Evolutionary conservation across 1,140 invertebrate species (phyloP).

Genomic region (Drosophila pandora): DNA sequence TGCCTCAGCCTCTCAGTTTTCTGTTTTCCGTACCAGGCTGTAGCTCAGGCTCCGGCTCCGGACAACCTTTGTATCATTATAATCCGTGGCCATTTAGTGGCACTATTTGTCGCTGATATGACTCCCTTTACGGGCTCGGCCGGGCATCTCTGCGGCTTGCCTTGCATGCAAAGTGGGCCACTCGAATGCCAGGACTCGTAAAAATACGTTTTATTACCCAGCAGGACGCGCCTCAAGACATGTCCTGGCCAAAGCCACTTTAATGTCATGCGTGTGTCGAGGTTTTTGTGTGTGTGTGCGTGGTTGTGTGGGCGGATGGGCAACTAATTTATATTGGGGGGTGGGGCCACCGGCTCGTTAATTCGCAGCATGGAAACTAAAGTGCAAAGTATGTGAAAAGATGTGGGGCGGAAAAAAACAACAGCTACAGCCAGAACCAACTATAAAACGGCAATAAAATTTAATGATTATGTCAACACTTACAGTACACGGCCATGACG

Average conservation of each 20-base stretch:
- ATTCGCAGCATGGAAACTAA: constrained; percentile 79
- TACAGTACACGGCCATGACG: constrained; percentile 63
- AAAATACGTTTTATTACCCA: constrained; percentile 80
- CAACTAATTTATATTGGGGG: constrained; percentile 73
- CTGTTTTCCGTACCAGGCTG: background rate
- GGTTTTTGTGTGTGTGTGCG: background rate
- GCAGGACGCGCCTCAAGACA: constrained; percentile 72
- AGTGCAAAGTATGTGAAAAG: constrained; percentile 68
- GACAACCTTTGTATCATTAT: constrained; percentile 67
- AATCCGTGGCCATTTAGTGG: constrained; percentile 80
- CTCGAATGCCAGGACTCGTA: constrained; percentile 70
- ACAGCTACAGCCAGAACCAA: constrained; percentile 29
- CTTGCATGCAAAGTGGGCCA: constrained; percentile 73
- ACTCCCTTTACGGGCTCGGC: constrained; percentile 73
- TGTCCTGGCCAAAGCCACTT: constrained; percentile 52
- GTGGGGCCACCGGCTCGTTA: constrained; percentile 62
- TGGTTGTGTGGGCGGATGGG: constrained; percentile 29
- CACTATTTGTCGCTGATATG: constrained; percentile 75
- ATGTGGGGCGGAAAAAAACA: constrained; percentile 16
- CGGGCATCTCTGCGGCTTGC: constrained; percentile 35
- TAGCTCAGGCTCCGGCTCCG: background rate
- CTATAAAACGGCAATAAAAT: constrained; percentile 69
- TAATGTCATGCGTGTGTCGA: constrained; percentile 58
- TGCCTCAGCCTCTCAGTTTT: constrained; percentile 3
- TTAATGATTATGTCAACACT: constrained; percentile 82